Evolutionary conservation across 1,140 invertebrate species (phyloP), one percentile per base, ranked within the genome.

Genomic region (Megalonaias nervosa): DNA sequence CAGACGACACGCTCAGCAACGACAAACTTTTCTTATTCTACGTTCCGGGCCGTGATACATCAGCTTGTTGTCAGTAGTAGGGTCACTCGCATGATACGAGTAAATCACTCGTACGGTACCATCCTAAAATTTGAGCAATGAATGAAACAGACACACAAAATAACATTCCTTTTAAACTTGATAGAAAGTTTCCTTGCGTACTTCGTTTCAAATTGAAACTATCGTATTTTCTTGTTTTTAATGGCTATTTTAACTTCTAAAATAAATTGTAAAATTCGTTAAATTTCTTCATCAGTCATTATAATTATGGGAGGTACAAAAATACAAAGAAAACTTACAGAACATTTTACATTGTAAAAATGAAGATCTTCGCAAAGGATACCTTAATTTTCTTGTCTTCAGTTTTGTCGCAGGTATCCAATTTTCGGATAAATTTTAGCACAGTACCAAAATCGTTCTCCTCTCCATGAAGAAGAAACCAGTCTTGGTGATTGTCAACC

Each of bases 361-460:
- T 6, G 12, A 15, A 67, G 17, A 57, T 57, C 19, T 65, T 55
- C 71, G 38, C 38, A 11, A 48, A 48, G 4, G 11, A 19, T 21
- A 73, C 71, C 31, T 55, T 9, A 56, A 73, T 66, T 3, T 19
- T 48, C 57, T 61, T 55, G 23, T 73, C 71, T 9, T 75, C 74
- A 21, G n/a, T 38, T 19, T 67, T 48, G 21, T 75, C 73, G 26
- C 73, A 75, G 26, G 73, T 75, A 0, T 75, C 26, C 17, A 68
- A 60, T 48, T 59, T 67, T n/a, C 65, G 67, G 57, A 75, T 66
- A 75, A 75, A 75, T 55, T 75, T 75, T 19, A 75, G 57, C 14
- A 75, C 73, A 38, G 73, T 75, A 0, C 65, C 65, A 26, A 68
- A 75, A 12, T 67, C 38, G 19, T 60, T 67, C 23, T 67, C 73